Evolutionary conservation across 2,113 vertebrate species (phyloP), one percentile per base, ranked within the genome.

Genomic region (Vicugna pacos): DNA sequence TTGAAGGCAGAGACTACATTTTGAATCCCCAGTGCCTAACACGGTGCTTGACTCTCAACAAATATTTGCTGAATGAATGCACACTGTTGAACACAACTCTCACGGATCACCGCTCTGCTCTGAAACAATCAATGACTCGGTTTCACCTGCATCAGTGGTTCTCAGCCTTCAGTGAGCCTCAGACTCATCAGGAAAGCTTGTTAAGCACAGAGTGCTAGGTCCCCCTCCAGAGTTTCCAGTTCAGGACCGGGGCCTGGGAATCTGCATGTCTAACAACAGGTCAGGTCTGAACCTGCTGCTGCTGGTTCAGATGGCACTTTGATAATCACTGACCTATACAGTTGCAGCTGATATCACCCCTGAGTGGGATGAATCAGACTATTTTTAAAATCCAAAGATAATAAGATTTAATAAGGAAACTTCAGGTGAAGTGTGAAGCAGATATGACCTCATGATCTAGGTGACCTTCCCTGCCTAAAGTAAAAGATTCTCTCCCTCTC

Each of bases 371-470:
- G 26, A 13, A 46, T 52, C 24, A 13, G 17, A 60, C 5, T 42
- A 5, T 32, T 67, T 94, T 79, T 32, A 52, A 92, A 94, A 86
- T 79, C 16, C 65, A 80, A 93, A 94, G 54, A 73, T 54, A 26
- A 26, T 64, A 83, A 91, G 70, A 84, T 88, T 62, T 65, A 72
- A 32, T 16, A 83, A 48, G 42, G 70, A 56, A 58, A 72, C 79
- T 79, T 88, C 58, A 64, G 85, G 86, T 69, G 70, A 83, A 50
- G 14, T 14, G 32, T 73, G 64, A 95, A 85, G 52, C 48, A 91
- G 72, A 52, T 88, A 88, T 70, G 52, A 75, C 75, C 90, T 95
- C 70, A 65, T 52, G 58, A 69, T 76, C 19, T 38, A 85, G 69
- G 58, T 81, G 72, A 76, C 50, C 13, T 89, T 90, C 94, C 58